Percentiles rank a stretch among this genome's conserved stretches.
phyloP scores from a whole-genome alignment of 1,140 invertebrate species.

The Bilobella aurantiaca region DNA sequence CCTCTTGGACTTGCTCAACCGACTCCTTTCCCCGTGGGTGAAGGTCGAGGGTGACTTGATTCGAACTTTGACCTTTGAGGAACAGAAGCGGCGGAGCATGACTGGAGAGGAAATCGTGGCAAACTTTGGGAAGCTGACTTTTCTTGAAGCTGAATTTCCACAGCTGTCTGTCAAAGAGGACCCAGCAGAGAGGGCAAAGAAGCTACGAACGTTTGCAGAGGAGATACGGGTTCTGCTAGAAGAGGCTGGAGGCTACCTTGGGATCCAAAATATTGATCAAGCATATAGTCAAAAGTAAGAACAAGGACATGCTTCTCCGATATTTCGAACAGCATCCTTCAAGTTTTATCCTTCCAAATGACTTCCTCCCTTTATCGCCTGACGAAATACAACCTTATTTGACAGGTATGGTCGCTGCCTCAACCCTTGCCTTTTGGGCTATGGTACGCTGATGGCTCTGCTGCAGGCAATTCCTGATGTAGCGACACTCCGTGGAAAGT shows the following conservation, averaged over 20 bases:
- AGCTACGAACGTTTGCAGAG: constrained; percentile 40
- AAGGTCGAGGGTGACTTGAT: constrained; percentile 26
- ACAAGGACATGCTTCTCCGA: neutral
- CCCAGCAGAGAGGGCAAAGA: neutral
- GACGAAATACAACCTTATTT: constrained; percentile 30
- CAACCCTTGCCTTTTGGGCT: constrained; percentile 49
- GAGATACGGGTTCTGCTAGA: constrained; percentile 48
- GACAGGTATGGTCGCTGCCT: constrained; percentile 46
- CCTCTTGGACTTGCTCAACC: constrained; percentile 17
- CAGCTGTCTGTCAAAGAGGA: neutral
- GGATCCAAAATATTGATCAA: constrained; percentile 46
- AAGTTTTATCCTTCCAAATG: too few species aligned
- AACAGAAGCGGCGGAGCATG: constrained; percentile 11
- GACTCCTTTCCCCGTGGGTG: constrained; percentile 27
- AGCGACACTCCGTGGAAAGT: constrained; percentile 40
- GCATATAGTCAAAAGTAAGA: constrained; percentile 40
- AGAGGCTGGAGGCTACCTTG: constrained; percentile 45
- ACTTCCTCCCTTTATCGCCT: too few species aligned
- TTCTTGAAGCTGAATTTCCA: constrained; percentile 18
- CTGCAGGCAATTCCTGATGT: constrained; percentile 51
- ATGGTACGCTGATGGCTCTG: constrained; percentile 42
- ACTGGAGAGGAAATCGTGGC: neutral
- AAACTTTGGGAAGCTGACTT: neutral
- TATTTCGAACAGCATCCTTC: neutral
- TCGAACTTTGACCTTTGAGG: neutral